Evolutionary conservation across 2,888 invertebrate genomes (phyloP).

Genomic region (Patella depressa): DNA sequence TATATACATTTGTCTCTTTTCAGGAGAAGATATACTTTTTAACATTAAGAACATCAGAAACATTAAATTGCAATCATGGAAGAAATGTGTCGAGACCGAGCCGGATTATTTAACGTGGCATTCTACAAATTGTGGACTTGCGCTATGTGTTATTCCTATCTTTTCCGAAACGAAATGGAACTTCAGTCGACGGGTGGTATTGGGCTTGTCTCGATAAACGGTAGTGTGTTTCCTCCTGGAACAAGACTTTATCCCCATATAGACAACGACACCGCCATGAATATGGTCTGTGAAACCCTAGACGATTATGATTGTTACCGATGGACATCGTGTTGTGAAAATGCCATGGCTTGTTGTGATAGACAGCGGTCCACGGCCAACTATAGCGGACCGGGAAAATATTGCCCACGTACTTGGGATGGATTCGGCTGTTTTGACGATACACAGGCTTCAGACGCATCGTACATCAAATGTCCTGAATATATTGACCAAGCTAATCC

Average conservation of each 20-base stretch:
- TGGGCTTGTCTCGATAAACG: constrained; percentile 14
- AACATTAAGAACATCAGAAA: too few relatives aligned
- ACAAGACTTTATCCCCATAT: constrained; percentile 36
- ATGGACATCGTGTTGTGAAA: constrained; percentile 49
- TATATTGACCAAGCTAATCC: constrained; percentile 71
- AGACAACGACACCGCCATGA: constrained; percentile 35
- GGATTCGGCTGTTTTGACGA: constrained; percentile 57
- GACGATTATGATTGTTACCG: constrained; percentile 39
- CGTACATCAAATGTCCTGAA: constrained; percentile 42
- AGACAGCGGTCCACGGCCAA: constrained; percentile 34
- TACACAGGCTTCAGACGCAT: constrained; percentile 56
- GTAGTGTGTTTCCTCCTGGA: constrained; percentile 11
- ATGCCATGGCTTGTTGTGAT: constrained; percentile 46
- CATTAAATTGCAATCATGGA: background rate
- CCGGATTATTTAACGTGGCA: constrained; percentile 27
- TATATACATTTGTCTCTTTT: too few relatives aligned
- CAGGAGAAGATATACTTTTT: too few relatives aligned
- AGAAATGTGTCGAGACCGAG: constrained; percentile 35
- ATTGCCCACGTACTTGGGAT: constrained; percentile 59
- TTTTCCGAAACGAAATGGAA: constrained; percentile 38
- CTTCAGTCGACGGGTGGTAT: constrained; percentile 12
- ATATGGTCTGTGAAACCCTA: constrained; percentile 39
- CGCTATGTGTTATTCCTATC: constrained; percentile 50
- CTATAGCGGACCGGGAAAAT: background rate
- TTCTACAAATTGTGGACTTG: constrained; percentile 44